phyloP scores from a whole-genome alignment of 2,797 vertebrate genomes.

The Sciurus carolinensis region DNA sequence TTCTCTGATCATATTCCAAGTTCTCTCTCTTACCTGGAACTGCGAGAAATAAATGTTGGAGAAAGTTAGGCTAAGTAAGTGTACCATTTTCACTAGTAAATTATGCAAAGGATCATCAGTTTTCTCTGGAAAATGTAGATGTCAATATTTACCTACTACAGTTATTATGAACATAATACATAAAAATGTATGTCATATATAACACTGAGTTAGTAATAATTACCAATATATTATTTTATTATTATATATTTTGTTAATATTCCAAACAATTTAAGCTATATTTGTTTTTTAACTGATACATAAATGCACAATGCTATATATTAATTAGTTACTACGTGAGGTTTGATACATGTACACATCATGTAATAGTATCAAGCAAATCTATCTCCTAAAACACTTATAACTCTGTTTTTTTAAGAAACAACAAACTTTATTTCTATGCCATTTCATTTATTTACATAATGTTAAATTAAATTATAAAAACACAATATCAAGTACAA shows the following conservation, averaged over 20 bases:
- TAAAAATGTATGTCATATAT: background rate
- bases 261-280: background rate
- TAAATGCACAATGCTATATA: too few relatives aligned
- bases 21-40: background rate
- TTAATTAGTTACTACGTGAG: too few relatives aligned
- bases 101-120: background rate
- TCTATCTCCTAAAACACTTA: too few relatives aligned
- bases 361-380: too few relatives aligned
- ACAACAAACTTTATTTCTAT: slow-evolving; percentile 24
- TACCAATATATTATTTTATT: background rate
- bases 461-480: slow-evolving; percentile 3
- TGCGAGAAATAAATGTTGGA: background rate
- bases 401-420: slow-evolving; percentile 13
- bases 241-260: background rate
- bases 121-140: background rate
- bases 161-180: background rate
- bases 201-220: background rate
- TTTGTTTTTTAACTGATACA: too few relatives aligned
- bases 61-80: background rate
- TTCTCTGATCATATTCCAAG: background rate
- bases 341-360: too few relatives aligned
- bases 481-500: slow-evolving; percentile 11
- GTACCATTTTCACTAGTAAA: background rate
- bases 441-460: slow-evolving; percentile 29
- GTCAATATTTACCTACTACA: background rate